Base-by-base conservation (phyloP, 2,797 vertebrate species). In the Dermochelys coriacea region DNA sequence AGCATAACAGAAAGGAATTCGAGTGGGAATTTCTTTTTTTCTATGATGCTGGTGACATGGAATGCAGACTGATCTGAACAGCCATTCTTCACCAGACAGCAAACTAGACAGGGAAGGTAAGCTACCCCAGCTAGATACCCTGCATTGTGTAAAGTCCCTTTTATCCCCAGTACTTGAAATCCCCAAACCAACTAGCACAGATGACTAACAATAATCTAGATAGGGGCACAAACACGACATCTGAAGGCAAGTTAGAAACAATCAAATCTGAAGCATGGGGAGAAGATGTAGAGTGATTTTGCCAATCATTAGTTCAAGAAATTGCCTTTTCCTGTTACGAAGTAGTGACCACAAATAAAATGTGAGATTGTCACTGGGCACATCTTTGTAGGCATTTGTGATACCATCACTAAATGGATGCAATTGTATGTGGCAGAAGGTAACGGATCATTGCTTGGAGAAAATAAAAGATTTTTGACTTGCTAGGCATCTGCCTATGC, bases 161-260 rank as follows among this genome's bases (percentile, higher is more conserved):
- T 91, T 41, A 78, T 1, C 4, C 16, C 11, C 80, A 27, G 49
- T 64, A 57, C 91, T 45, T 92, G 49, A 91, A 59, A 88, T 47
- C 6, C 54, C 10, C 54, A 52, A 54, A 86, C 64, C 1, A 3
- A 78, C 86, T 14, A 59, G 61, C 0, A 0, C 2, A 55, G 1
- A 1, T 29, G 19, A 12, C 68, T 57, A 88, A 15, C 80, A 1
- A 1, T 25, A 85, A 82, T 41, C 45, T 37, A 85, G 18, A 87
- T 83, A 31, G 55, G 2, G 4, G 50, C 54, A 82, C 82, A 77
- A 54, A 64, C 51, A 77, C 61, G 52, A 54, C 1, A 0, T 71
- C 50, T 78, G 27, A 87, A 19, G 50, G 5, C 52, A 92, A 89
- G 8, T 5, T n/a, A 92, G 82, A 34, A 21, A 50, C 37, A 11